Percentiles rank a stretch among this genome's conserved stretches.
Conservation (phyloP, 2,797 vertebrate genomes). For the Limnodromus scolopaceus region DNA sequence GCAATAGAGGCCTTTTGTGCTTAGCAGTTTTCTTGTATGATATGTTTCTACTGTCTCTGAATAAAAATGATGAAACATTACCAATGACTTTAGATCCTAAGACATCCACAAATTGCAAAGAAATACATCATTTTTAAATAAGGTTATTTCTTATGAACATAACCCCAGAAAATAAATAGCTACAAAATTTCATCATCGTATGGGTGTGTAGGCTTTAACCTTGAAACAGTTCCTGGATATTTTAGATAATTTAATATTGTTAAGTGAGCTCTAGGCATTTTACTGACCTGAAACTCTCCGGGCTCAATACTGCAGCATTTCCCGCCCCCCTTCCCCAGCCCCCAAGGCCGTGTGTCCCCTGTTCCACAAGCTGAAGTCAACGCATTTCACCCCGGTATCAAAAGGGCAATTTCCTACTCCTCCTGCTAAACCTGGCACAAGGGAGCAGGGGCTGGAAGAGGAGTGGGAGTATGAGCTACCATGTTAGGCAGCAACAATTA, state of each 20-base stretch:
- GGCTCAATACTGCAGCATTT: neutral
- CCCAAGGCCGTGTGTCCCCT: accelerated
- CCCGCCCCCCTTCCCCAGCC: accelerated
- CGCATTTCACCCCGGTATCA: accelerated
- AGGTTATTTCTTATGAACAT: slow-evolving; percentile 20
- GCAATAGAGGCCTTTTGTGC: slow-evolving; percentile 38
- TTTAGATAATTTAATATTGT: neutral
- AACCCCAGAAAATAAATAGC: slow-evolving; percentile 36
- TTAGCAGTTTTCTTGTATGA: slow-evolving; percentile 2
- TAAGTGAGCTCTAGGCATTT: neutral
- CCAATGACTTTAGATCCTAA: slow-evolving; percentile 21
- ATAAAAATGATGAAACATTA: slow-evolving; percentile 53
- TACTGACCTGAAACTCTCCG: no score
- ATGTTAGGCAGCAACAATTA: neutral
- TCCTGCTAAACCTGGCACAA: neutral
- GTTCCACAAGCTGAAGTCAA: neutral
- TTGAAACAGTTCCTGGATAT: neutral
- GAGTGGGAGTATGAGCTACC: neutral
- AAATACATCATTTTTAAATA: slow-evolving; percentile 11
- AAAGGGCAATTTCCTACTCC: neutral
- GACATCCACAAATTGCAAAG: slow-evolving; percentile 8
- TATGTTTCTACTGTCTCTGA: slow-evolving; percentile 12
- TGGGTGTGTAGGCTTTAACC: neutral
- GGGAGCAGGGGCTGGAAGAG: neutral
- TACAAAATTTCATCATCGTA: neutral